A percentile compares a stretch with the other conserved stretches of the same genome.
These are phyloP conservation scores for Microcaecilia unicolor DNA, from an alignment of 2,797 vertebrate genomes.

Conservation along the genomic window DNA sequence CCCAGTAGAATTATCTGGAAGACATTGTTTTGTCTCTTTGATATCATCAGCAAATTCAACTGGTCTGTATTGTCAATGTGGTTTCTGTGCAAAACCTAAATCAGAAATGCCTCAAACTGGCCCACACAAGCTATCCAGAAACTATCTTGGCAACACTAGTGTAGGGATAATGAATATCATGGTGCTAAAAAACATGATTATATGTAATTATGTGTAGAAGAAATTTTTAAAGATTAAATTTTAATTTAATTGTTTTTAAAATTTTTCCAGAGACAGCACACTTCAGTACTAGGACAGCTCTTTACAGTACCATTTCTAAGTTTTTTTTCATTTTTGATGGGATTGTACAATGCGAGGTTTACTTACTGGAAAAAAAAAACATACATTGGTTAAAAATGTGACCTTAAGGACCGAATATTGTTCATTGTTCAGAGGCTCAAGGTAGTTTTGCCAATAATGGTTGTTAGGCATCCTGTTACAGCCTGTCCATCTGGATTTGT, in stretches of 20 bases:
- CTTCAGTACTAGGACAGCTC: too few species aligned
- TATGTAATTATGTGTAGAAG: conserved; percentile 21
- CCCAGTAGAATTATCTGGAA: conserved; percentile 11
- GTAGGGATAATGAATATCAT: conserved; percentile 15
- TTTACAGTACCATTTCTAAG: too few species aligned
- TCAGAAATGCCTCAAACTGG: conserved; percentile 3
- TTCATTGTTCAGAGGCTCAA: too few species aligned
- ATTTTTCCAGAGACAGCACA: conserved; percentile 14
- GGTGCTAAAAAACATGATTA: conserved; percentile 46
- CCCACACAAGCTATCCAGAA: conserved; percentile 13
- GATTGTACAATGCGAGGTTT: too few species aligned
- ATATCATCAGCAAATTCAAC: conserved; percentile 3
- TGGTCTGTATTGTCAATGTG: conserved; percentile 18
- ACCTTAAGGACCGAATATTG: too few species aligned
- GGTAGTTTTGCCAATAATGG: too few species aligned
- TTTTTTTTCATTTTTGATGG: too few species aligned
- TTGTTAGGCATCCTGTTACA: too few species aligned
- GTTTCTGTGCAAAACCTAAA: conserved; percentile 8
- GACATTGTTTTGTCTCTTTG: background rate
- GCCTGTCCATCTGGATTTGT: too few species aligned
- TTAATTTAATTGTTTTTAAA: conserved; percentile 1
- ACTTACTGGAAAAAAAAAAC: too few species aligned
- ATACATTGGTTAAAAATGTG: too few species aligned
- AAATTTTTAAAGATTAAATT: conserved; percentile 26
- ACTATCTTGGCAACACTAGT: conserved; percentile 2